phyloP scores from a whole-genome alignment of 23 tunicate species.

The Styela plicata region DNA sequence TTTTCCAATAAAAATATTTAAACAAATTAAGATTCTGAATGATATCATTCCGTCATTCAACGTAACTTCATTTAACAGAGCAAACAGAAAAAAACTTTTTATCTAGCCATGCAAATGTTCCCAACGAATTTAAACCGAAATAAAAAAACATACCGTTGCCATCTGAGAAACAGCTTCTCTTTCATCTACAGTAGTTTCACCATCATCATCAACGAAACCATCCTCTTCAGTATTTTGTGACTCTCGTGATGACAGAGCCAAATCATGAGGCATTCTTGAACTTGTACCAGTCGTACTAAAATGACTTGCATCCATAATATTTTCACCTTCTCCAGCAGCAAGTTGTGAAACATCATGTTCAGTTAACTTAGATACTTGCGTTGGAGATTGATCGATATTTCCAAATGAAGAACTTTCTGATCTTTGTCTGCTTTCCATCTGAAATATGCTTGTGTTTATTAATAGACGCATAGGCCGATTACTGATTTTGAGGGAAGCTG shows the following conservation, averaged over 20 bases:
- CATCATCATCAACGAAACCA: not conserved
- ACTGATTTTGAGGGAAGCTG: no score
- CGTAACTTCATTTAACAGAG: no score
- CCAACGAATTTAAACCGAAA: no score
- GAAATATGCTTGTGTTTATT: not conserved
- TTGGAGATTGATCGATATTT: not conserved
- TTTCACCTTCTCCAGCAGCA: not conserved
- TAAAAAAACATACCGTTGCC: not conserved
- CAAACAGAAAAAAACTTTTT: no score
- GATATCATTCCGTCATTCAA: no score
- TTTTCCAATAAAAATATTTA: no score
- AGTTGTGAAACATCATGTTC: not conserved
- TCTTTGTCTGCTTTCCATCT: not conserved
- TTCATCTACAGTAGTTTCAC: not conserved
- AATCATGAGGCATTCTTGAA: slow-evolving; percentile 2
- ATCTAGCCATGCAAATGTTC: no score
- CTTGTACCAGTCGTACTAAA: not conserved
- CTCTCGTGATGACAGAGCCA: not conserved
- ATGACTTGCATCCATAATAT: not conserved
- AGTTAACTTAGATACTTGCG: not conserved
- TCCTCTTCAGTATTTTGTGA: not conserved
- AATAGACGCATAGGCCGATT: no score
- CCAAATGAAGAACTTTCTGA: not conserved
- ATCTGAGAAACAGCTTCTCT: not conserved
- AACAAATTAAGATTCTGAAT: no score